A percentile compares a stretch with the other conserved stretches of the same genome.
Conservation (phyloP, 2,888 invertebrate genomes). For the Laspeyria flexula region DNA sequence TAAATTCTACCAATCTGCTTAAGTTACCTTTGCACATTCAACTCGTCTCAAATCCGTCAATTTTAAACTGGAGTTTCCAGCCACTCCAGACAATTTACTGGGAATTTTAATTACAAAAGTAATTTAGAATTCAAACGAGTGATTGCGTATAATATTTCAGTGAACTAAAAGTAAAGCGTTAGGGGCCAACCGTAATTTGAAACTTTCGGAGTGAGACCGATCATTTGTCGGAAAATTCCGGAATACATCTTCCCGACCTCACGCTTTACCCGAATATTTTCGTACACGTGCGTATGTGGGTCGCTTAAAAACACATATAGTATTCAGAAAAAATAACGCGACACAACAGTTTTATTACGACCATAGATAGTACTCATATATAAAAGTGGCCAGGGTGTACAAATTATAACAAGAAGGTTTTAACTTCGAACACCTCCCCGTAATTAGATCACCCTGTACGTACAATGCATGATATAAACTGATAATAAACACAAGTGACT, state of each 20-base stretch:
- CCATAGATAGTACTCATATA: no score
- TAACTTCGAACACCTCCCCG: no score
- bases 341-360: no score
- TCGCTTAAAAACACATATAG: neutral
- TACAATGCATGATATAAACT: no score
- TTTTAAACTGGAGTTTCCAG: slow-evolving; percentile 38
- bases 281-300: slow-evolving; percentile 28
- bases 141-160: slow-evolving; percentile 60
- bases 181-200: slow-evolving; percentile 58
- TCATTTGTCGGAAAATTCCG: slow-evolving; percentile 66
- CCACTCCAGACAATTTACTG: slow-evolving; percentile 28
- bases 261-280: slow-evolving; percentile 53
- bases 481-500: no score
- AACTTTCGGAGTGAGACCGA: slow-evolving; percentile 58
- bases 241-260: slow-evolving; percentile 53
- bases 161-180: slow-evolving; percentile 51
- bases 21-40: slow-evolving; percentile 33
- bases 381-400: no score
- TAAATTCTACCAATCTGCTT: slow-evolving; percentile 62
- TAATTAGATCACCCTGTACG: no score
- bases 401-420: no score
- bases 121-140: slow-evolving; percentile 52
- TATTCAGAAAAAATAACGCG: no score
- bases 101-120: slow-evolving; percentile 58
- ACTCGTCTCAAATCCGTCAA: slow-evolving; percentile 50